Conservation (phyloP, 2,888 invertebrate genomes). For the Tipula confusa region DNA sequence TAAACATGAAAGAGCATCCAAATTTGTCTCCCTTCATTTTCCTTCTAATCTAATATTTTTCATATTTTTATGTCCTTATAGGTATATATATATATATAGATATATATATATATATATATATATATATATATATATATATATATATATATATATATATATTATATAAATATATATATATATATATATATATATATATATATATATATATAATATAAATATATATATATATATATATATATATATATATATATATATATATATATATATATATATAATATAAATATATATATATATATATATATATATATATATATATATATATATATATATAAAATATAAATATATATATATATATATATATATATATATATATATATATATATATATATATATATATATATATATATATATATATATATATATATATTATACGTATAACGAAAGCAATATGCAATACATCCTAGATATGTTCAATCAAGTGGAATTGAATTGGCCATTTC, state of each 20-base stretch:
- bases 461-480: background rate
- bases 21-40: too few relatives aligned
- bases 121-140: too few relatives aligned
- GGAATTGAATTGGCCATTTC: background rate
- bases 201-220: background rate
- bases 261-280: background rate
- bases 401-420: too few relatives aligned
- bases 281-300: background rate
- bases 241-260: background rate
- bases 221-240: background rate
- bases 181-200: background rate
- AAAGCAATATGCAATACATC: background rate
- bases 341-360: background rate
- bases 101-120: too few relatives aligned
- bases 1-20: background rate
- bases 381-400: background rate
- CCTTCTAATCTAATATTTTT: too few relatives aligned
- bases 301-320: background rate
- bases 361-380: background rate
- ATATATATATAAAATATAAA: background rate
- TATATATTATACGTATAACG: too few relatives aligned
- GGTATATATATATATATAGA: too few relatives aligned
- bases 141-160: background rate
- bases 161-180: background rate
- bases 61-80: too few relatives aligned